A percentile compares a stretch with the other conserved stretches of the same genome.
Conservation (phyloP, 1,140 invertebrate species). For the Orius insidiosus region DNA sequence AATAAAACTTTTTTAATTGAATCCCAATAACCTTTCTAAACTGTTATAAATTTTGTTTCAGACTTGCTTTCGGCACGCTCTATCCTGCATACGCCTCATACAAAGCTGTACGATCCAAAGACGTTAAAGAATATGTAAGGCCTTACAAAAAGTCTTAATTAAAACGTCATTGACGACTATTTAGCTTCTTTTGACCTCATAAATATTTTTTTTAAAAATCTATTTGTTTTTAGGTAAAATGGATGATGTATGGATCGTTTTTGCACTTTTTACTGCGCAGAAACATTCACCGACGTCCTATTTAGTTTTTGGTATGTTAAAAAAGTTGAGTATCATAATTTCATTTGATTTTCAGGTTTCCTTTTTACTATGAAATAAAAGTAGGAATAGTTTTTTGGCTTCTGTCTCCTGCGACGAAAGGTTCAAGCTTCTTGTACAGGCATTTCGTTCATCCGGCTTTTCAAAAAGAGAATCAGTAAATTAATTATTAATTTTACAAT, state of each 20-base stretch:
- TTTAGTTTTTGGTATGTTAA: slow-evolving; percentile 75
- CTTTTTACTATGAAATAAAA: slow-evolving; percentile 99
- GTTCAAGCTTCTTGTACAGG: slow-evolving; percentile 88
- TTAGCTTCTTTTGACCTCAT: no score
- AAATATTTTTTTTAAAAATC: background rate
- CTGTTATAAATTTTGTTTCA: slow-evolving; percentile 48
- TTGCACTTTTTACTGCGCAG: slow-evolving; percentile 93
- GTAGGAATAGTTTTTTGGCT: slow-evolving; percentile 94
- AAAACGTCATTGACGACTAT: no score
- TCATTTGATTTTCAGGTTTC: slow-evolving; percentile 47
- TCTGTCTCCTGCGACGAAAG: slow-evolving; percentile 87
- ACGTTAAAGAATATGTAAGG: slow-evolving; percentile 97
- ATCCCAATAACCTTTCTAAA: no score
- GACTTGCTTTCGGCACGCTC: slow-evolving; percentile 90
- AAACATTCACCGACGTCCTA: slow-evolving; percentile 94
- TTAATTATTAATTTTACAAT: slow-evolving; percentile 1
- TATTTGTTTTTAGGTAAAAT: slow-evolving; percentile 78
- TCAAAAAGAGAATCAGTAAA: slow-evolving; percentile 71
- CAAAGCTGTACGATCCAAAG: slow-evolving; percentile 93
- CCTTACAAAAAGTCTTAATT: background rate
- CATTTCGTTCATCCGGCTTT: slow-evolving; percentile 94
- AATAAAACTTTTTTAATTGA: no score
- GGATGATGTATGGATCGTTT: slow-evolving; percentile 99
- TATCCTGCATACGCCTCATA: slow-evolving; percentile 98
- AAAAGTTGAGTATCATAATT: background rate